Base-by-base conservation (phyloP, 37 sponge, comb jelly and placozoan genomes). In the Tethya wilhelma region DNA sequence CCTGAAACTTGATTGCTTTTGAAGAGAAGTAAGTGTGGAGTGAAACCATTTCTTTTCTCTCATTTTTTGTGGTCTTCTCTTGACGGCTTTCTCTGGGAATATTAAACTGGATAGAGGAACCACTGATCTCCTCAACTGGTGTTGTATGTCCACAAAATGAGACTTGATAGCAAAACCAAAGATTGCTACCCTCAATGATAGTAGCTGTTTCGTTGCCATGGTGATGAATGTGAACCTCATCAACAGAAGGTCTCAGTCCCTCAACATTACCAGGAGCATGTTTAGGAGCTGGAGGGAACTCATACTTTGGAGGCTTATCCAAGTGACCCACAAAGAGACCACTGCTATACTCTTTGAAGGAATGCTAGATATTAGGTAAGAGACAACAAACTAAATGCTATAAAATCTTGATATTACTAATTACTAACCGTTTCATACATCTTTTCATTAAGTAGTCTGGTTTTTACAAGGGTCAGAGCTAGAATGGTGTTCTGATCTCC, bases 111-210 rank as follows among this genome's bases (percentile, higher is more conserved):
- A 79, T 28, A 14, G 65, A 64, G 37, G 38, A 36, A 2, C 66
- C 25, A 11, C 69, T 56, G 9, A 55, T 68, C 32, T 14, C 53
- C 29, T 77, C 45, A 23, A 23, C 56, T 31, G 44, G 49, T 20
- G 26, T 79, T 1, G 46, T 79, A 0, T 30, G 17, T 33, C 67
- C 69, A 68, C 66, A 68, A 43, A 79, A 69, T 26, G 1, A 19
- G 34, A 79, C 56, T 28, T 67, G 34, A 33, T 56, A 37, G 20
- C 67, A 79, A 33, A 79, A 79, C 69, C 79, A 68, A 9, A 79
- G 38, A 28, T 79, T 79, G 2, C 67, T 38, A 36, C 79, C 79
- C 36, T 67, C 79, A 26, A 79, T n/a, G 19, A 68, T 33, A 4
- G 67, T 29, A 38, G 38, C 66, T 31, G 34, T 37, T 34, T 79